Percentiles rank a stretch among this genome's conserved stretches.
Conservation (phyloP, 2,113 vertebrate species). For the Amblyopsis rosae region DNA sequence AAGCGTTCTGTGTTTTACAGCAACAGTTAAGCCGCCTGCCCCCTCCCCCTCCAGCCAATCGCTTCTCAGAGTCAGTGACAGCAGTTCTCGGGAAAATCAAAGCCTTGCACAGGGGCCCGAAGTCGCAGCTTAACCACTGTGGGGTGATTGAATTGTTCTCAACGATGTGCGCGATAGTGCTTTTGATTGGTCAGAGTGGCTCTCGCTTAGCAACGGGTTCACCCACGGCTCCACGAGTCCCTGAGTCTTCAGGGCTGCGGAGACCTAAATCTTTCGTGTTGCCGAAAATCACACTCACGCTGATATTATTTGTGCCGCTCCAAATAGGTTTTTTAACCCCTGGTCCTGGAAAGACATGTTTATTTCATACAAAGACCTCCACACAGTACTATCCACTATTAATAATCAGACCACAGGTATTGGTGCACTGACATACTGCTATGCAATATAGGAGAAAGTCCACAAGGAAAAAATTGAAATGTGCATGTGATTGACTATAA, state of each 20-base stretch:
- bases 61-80: constrained; percentile 14
- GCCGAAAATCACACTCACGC: constrained; percentile 25
- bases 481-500: no score
- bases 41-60: constrained; percentile 4
- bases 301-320: constrained; percentile 38
- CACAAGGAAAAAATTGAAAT: no score
- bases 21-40: no score
- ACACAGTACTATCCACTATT: constrained; percentile 46
- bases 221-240: not conserved
- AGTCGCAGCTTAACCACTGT: not conserved
- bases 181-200: constrained; percentile 2
- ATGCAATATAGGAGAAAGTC: not conserved
- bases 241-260: not conserved
- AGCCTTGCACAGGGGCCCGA: constrained; percentile 13
- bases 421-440: constrained; percentile 34
- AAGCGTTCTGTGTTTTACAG: not conserved
- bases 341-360: constrained; percentile 49
- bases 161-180: not conserved
- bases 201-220: constrained; percentile 13
- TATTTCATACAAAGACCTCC: constrained; percentile 20
- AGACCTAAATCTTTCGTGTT: constrained; percentile 40
- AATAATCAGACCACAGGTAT: constrained; percentile 65
- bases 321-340: constrained; percentile 64
- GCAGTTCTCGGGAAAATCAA: constrained; percentile 38
- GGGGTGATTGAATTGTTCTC: not conserved